Evolutionary conservation across 1,140 invertebrate species (phyloP).

Genomic region (Meteorus sp.): DNA sequence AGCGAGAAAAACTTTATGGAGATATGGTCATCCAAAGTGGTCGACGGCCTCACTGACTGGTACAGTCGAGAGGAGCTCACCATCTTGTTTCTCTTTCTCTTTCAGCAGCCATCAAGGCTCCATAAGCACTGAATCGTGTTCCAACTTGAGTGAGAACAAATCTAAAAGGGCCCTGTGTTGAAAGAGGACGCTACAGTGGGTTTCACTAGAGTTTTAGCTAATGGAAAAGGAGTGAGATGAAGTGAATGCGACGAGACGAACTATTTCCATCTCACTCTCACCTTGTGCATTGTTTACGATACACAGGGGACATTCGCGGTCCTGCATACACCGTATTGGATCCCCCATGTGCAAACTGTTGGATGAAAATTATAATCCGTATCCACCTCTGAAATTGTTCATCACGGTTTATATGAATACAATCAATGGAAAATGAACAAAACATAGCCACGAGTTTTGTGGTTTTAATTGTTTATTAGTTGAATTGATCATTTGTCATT

Average conservation of each 20-base stretch:
- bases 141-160: neutral
- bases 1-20: neutral
- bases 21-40: constrained; percentile 31
- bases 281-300: constrained; percentile 45
- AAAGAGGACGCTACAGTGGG: neutral
- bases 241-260: constrained; percentile 18
- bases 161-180: neutral
- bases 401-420: neutral
- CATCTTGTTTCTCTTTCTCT: constrained; percentile 22
- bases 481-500: too few relatives aligned
- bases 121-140: too few relatives aligned
- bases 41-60: constrained; percentile 39
- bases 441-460: too few relatives aligned
- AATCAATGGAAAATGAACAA: too few relatives aligned
- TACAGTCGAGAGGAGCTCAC: neutral
- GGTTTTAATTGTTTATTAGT: too few relatives aligned
- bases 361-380: constrained; percentile 45
- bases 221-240: constrained; percentile 30
- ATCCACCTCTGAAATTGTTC: constrained; percentile 25
- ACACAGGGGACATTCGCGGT: constrained; percentile 22
- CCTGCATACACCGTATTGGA: constrained; percentile 44
- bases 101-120: constrained; percentile 6
- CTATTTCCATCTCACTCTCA: too few relatives aligned
- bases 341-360: constrained; percentile 34
- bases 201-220: constrained; percentile 12